Base-by-base conservation (phyloP, 2,797 vertebrate genomes). In the Urocyon cinereoargenteus region DNA sequence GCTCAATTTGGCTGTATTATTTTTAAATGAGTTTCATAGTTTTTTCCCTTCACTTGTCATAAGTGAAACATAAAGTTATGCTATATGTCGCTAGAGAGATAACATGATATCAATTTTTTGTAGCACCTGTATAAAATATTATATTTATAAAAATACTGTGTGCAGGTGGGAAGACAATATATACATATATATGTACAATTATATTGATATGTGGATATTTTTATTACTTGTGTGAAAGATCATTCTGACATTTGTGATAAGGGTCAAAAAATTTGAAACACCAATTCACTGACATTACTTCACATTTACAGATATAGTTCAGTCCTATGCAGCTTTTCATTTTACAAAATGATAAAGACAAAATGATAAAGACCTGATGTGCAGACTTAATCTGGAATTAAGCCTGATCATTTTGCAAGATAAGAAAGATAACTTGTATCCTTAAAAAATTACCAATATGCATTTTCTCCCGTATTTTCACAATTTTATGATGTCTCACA, bases 311-410 rank as follows among this genome's bases (percentile, higher is more conserved):
- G 24, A 62, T 9, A 72, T 26, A 15, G 0, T 28, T 40, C 7
- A 53, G 5, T 79, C 40, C 6, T n/a, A 8, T 15, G 21, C 3
- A 22, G 31, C 16, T 66, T 96, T 96, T 82, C 19, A 66, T n/a
- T 72, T 53, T 66, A 75, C 19, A 68, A 15, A 89, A 92, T 49
- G 16, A 59, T 84, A 77, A 90, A 59, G 49, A 75, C 15, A 62
- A 51, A 55, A 24, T 70, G 40, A 45, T 45, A 45, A 45, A 45
- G 40, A 51, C 40, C 1, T 90, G 68, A 36, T 21, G 6, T 19
- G 28, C 36, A 83, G 9, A n/a, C 28, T 75, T 86, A 81, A 92
- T 90, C 45, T 70, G 26, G 66, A 92, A 94, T 90, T 68, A 81
- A 86, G 45, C 68, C 7, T 34, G 14, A 57, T 75, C 14, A 86